phyloP scores from a whole-genome alignment of 1,140 invertebrate species.

The Eumaeus atala region DNA sequence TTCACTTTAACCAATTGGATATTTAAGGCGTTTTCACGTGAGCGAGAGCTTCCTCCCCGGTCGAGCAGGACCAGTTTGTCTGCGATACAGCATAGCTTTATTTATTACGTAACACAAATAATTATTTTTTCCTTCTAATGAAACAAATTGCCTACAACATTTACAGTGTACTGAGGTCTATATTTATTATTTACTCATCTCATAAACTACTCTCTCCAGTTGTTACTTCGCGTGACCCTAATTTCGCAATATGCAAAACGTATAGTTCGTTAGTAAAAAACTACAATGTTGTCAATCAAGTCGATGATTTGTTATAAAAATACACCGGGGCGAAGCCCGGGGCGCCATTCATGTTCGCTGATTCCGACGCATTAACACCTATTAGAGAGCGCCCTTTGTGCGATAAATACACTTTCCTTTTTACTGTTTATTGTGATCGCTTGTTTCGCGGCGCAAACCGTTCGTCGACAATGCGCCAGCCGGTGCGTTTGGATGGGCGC shows the following conservation, averaged over 20 bases:
- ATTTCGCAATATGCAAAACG: constrained; percentile 10
- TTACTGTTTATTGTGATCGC: constrained; percentile 68
- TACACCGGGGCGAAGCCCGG: constrained; percentile 35
- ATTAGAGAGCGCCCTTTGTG: constrained; percentile 55
- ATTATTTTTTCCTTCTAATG: too few species aligned
- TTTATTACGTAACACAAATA: too few species aligned
- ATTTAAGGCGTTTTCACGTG: too few species aligned
- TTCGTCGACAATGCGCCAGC: constrained; percentile 51
- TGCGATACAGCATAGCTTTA: too few species aligned
- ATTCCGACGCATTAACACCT: constrained; percentile 63
- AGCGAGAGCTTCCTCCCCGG: too few species aligned
- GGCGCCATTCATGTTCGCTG: constrained; percentile 54
- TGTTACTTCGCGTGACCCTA: too few species aligned
- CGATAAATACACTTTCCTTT: constrained; percentile 69
- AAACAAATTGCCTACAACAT: too few species aligned
- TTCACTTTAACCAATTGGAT: too few species aligned
- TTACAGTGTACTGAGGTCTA: too few species aligned
- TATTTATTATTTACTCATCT: not conserved
- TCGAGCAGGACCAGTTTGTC: too few species aligned
- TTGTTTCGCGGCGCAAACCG: constrained; percentile 67
- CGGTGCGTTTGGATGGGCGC: constrained; percentile 56
- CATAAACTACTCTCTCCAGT: too few species aligned
- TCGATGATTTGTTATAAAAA: constrained; percentile 66
- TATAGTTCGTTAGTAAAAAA: constrained; percentile 41
- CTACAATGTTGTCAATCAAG: constrained; percentile 54